These are phyloP conservation scores for Mamestra brassicae DNA, from an alignment of 2,888 invertebrate species.

Conservation along the genomic window DNA sequence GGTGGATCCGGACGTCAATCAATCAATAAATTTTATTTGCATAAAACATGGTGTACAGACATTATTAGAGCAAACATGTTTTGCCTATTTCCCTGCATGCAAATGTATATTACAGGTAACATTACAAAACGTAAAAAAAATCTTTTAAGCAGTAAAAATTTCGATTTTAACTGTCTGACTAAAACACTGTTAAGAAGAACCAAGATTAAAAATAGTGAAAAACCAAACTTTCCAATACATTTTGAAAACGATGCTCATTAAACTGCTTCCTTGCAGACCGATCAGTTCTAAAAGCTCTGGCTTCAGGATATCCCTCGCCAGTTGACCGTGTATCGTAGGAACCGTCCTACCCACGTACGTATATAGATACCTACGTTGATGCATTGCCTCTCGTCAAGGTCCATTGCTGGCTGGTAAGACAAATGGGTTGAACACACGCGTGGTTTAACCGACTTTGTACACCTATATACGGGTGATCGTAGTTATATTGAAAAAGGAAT, in stretches of 20 bases:
- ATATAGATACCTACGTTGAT: constrained; percentile 64
- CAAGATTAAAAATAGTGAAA: neutral
- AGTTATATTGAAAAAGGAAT: too few species aligned
- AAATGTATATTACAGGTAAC: too few species aligned
- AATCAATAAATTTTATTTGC: too few species aligned
- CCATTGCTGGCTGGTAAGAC: constrained; percentile 72
- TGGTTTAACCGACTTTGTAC: constrained; percentile 61
- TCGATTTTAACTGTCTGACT: neutral
- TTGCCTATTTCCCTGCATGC: too few species aligned
- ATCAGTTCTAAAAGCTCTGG: constrained; percentile 40
- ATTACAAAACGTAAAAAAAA: too few species aligned
- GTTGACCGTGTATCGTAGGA: constrained; percentile 24
- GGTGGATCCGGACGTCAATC: too few species aligned
- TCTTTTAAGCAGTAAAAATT: neutral
- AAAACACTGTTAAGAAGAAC: neutral
- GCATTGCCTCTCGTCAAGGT: constrained; percentile 73
- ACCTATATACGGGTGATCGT: neutral
- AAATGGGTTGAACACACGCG: constrained; percentile 71
- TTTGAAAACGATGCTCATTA: constrained; percentile 17
- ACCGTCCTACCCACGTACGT: constrained; percentile 1
- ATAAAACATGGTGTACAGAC: too few species aligned
- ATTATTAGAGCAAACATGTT: too few species aligned
- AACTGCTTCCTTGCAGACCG: constrained; percentile 14
- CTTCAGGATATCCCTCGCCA: constrained; percentile 44
- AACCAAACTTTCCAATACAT: neutral